Conservation (phyloP, 2,888 invertebrate genomes). For the Drosophila borborema region DNA sequence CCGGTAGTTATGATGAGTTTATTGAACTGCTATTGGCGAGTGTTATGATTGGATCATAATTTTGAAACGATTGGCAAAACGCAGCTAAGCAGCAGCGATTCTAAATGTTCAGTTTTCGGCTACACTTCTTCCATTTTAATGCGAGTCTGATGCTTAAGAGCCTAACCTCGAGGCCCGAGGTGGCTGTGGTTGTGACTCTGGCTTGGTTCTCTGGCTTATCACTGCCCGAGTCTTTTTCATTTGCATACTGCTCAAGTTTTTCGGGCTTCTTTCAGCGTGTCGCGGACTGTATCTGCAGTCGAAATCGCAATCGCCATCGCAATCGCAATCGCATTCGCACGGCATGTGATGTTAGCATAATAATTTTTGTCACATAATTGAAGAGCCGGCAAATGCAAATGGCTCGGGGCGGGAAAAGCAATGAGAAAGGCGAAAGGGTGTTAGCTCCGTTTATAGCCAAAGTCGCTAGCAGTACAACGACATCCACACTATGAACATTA, state of each 20-base stretch:
- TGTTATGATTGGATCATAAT: conserved; percentile 59
- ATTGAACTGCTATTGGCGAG: conserved; percentile 44
- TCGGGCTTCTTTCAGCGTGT: conserved; percentile 16
- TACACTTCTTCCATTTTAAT: conserved; percentile 58
- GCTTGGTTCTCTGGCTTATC: conserved; percentile 57
- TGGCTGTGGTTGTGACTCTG: neutral
- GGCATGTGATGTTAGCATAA: conserved; percentile 65
- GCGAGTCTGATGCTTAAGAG: conserved; percentile 40
- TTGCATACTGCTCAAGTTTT: conserved; percentile 50
- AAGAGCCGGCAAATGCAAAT: conserved; percentile 63
- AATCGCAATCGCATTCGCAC: conserved; percentile 33
- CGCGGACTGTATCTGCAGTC: conserved; percentile 50
- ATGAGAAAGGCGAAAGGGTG: conserved; percentile 67
- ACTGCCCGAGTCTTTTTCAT: conserved; percentile 34
- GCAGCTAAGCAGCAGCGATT: conserved; percentile 1
- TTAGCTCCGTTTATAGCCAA: conserved; percentile 50
- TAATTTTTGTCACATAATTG: conserved; percentile 64
- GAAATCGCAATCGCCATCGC: conserved; percentile 51
- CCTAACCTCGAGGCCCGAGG: conserved; percentile 58
- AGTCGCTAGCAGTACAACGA: conserved; percentile 5
- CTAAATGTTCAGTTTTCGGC: conserved; percentile 19
- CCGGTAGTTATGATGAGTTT: conserved; percentile 42
- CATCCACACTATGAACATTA: neutral
- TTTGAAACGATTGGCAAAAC: conserved; percentile 13
- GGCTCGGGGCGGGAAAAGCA: conserved; percentile 31